Conservation (phyloP, 2,888 invertebrate genomes). For the Heliconius charithonia region DNA sequence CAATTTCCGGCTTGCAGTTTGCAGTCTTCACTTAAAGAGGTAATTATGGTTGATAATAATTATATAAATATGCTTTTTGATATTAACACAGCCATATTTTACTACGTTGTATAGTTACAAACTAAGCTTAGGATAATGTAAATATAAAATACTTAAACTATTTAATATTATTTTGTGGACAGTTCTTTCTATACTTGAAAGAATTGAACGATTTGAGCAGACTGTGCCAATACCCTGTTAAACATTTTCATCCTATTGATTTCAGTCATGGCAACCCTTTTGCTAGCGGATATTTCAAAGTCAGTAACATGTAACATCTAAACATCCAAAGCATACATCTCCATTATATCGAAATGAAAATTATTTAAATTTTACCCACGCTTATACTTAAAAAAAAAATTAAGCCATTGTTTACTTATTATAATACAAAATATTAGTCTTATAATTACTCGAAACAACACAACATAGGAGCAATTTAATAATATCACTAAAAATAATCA, state of each 20-base stretch:
- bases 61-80: conserved; percentile 78
- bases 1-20: conserved; percentile 55
- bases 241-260: conserved; percentile 45
- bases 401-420: conserved; percentile 22
- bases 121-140: conserved; percentile 51
- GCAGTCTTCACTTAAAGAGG: conserved; percentile 78
- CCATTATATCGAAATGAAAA: conserved; percentile 9
- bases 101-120: conserved; percentile 55
- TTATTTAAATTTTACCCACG: not conserved
- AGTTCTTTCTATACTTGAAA: conserved; percentile 55
- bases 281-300: conserved; percentile 35
- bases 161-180: conserved; percentile 56
- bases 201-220: conserved; percentile 63
- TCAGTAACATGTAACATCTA: conserved; percentile 29
- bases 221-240: conserved; percentile 66
- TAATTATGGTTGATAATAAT: conserved; percentile 75
- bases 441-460: conserved; percentile 42
- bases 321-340: conserved; percentile 18
- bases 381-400: conserved; percentile 5
- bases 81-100: conserved; percentile 82
- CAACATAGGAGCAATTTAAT: conserved; percentile 41
- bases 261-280: conserved; percentile 57
- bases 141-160: conserved; percentile 53
- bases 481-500: conserved; percentile 44
- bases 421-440: conserved; percentile 32